Evolutionary conservation across 2,797 vertebrate genomes (phyloP).

Genomic region (Propithecus deckenii): DNA sequence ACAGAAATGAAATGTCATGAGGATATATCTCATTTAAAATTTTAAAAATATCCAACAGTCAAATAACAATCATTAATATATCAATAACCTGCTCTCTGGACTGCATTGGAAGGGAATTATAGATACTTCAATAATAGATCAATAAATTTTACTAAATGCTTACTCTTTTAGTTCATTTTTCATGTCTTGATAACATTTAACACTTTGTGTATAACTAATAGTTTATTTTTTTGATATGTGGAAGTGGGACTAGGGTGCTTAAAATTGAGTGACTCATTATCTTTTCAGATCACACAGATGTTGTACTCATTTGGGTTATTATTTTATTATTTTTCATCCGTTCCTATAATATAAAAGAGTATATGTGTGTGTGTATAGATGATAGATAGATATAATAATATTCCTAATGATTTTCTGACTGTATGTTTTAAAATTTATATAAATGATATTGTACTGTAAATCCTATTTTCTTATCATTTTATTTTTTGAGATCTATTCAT

Average conservation of each 20-base stretch:
- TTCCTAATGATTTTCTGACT: neutral
- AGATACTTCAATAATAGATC: neutral
- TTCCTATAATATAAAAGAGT: neutral
- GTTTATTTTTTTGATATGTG: neutral
- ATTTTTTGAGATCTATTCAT: neutral
- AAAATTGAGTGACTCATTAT: neutral
- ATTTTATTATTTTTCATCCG: neutral
- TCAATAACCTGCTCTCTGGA: neutral
- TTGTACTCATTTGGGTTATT: neutral
- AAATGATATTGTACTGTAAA: neutral
- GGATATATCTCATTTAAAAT: neutral
- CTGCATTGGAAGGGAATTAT: neutral
- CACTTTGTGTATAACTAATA: neutral
- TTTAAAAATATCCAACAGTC: neutral
- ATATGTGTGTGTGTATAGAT: neutral
- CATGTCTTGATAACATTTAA: neutral
- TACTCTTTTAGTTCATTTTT: neutral
- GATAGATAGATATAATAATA: neutral
- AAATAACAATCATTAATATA: neutral
- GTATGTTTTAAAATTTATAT: neutral
- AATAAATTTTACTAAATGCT: neutral
- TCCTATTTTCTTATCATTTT: neutral
- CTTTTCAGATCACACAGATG: neutral
- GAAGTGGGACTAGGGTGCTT: neutral
- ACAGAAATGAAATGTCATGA: neutral